Evolutionary conservation across 2,113 vertebrate species (phyloP), one percentile per base, ranked within the genome.

Genomic region (Recurvirostra avosetta): DNA sequence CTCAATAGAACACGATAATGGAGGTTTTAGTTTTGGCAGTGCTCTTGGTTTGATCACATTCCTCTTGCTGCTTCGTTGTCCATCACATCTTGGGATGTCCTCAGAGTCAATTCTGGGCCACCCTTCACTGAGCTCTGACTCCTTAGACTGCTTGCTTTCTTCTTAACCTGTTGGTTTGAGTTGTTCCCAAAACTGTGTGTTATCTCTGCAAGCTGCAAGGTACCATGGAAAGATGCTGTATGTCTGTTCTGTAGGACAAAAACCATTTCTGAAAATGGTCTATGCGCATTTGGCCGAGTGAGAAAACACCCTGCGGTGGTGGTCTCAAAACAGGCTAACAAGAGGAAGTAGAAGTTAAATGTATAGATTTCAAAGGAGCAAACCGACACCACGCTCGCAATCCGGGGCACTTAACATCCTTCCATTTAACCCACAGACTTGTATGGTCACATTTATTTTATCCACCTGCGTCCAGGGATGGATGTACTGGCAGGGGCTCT

Each of bases 281-380:
- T 50, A 0, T 23, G 56, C 6, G 1, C 19, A n/a, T 81, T 78
- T 91, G 76, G 29, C 40, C 5, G 15, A 89, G 77, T 66, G 38
- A 77, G 50, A 67, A 87, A 81, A 84, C 84, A 67, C 21, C 38
- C 55, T 70, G 73, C 0, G 0, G 56, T 71, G 50, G 72, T 89
- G 41, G 68, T 91, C 80, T 96, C 65, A 53, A 94, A 50, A 43
- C 32, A 74, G 52, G 38, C 56, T 91, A 90, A 94, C 0, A 4
- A 89, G 45, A 77, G 55, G 79, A 91, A 80, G 55, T 13, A 84
- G 79, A 70, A 84, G 59, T 65, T 84, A 93, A 88, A 77, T 5
- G 10, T 75, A 58, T 19, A 25, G 26, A 89, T 95, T 91, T 95
- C 89, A 86, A 89, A 96, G 91, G 38, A 47, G 30, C 29, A 93